Conservation (phyloP, 37 sponge, comb jelly and placozoan species). For the Oopsacas minuta region DNA sequence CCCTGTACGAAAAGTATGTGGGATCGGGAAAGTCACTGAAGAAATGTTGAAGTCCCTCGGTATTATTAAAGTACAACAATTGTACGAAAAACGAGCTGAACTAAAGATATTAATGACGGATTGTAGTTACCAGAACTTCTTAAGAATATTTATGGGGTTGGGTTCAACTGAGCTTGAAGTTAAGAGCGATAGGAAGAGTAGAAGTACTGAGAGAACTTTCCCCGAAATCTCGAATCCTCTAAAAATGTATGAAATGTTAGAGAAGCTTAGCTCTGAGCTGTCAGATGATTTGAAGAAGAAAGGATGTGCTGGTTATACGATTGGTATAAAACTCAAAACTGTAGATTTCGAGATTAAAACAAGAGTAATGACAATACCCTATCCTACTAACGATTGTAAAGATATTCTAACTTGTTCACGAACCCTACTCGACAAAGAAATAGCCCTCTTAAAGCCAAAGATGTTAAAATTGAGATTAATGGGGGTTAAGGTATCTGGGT, state of each 20-base stretch:
- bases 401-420: conserved; percentile 45
- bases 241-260: conserved; percentile 15
- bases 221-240: background rate
- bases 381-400: conserved; percentile 24
- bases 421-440: conserved; percentile 41
- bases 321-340: conserved; percentile 70
- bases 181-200: conserved; percentile 51
- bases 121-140: conserved; percentile 41
- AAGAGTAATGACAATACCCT: conserved; percentile 31
- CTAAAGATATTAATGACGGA: conserved; percentile 53
- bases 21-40: conserved; percentile 90
- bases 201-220: conserved; percentile 61
- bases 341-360: conserved; percentile 53
- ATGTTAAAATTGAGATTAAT: conserved; percentile 64
- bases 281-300: conserved; percentile 18
- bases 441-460: conserved; percentile 26
- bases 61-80: conserved; percentile 43
- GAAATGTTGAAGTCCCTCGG: conserved; percentile 65
- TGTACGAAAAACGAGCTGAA: conserved; percentile 60
- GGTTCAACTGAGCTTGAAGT: conserved; percentile 37
- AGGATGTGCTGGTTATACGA: conserved; percentile 34
- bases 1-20: conserved; percentile 78
- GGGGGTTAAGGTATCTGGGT: conserved; percentile 34
- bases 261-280: conserved; percentile 11
- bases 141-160: conserved; percentile 49